phyloP scores from a whole-genome alignment of 2,888 invertebrate species.

The Spodoptera picta region DNA sequence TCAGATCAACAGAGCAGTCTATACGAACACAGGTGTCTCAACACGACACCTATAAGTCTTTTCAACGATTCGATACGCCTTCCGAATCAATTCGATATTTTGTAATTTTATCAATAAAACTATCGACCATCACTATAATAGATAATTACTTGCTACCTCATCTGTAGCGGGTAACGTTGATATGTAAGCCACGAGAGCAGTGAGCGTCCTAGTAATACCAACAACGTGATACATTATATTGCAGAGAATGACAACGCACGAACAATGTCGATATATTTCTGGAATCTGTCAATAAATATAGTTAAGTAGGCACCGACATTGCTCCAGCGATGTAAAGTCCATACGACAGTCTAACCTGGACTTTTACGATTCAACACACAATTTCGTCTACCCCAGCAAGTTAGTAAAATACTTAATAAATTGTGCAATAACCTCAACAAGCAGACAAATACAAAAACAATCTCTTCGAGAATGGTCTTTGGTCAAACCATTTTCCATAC shows the following conservation, averaged over 20 bases:
- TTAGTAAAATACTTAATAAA: neutral
- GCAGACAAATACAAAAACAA: conserved; percentile 21
- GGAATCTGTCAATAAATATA: conserved; percentile 40
- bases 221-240: conserved; percentile 13
- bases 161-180: conserved; percentile 10
- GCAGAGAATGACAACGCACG: neutral
- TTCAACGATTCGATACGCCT: conserved; percentile 40
- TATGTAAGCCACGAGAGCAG: conserved; percentile 15
- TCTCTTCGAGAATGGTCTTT: conserved; percentile 40
- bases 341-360: conserved; percentile 9
- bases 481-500: conserved; percentile 34
- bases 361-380: conserved; percentile 17
- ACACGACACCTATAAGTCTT: conserved; percentile 18
- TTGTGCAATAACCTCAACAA: conserved; percentile 3
- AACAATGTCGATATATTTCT: conserved; percentile 28
- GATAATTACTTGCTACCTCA: conserved; percentile 16
- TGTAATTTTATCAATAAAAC: conserved; percentile 37
- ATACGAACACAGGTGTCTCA: conserved; percentile 26
- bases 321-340: neutral
- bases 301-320: conserved; percentile 31
- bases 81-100: conserved; percentile 27
- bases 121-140: conserved; percentile 34
- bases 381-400: conserved; percentile 2
- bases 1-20: conserved; percentile 52
- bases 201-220: conserved; percentile 12